These are phyloP conservation scores for Linurgus olivaceus DNA, from an alignment of 2,797 vertebrate species.

Conservation along the genomic window DNA sequence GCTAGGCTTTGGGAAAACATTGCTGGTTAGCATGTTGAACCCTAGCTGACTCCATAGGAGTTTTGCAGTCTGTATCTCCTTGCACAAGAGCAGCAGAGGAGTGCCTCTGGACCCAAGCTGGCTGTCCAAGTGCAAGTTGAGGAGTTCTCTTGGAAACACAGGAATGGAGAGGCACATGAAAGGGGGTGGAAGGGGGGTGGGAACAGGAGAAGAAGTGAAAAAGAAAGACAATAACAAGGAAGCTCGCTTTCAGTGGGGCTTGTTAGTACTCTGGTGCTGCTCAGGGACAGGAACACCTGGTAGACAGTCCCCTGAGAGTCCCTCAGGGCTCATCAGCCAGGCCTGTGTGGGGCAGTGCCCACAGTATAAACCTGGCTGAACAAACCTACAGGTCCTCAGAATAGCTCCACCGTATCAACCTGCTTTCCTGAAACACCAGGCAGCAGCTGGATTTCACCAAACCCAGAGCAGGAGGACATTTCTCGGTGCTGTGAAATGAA, in stretches of 20 bases:
- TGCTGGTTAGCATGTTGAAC: rapidly evolving
- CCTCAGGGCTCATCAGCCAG: background rate
- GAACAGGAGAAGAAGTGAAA: background rate
- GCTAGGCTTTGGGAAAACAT: background rate
- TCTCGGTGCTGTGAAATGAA: background rate
- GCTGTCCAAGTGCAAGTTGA: rapidly evolving
- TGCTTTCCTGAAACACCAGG: background rate
- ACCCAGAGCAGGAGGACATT: background rate
- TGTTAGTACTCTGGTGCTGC: background rate
- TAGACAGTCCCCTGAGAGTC: background rate
- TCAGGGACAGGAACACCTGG: rapidly evolving
- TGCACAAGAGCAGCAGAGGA: background rate
- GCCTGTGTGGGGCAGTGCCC: too few relatives aligned
- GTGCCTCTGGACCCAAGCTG: background rate
- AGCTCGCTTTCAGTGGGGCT: background rate
- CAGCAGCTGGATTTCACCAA: rapidly evolving
- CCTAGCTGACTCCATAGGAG: background rate
- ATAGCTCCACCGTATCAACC: rapidly evolving
- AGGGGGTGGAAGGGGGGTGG: background rate
- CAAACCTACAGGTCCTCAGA: background rate
- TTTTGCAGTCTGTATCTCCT: background rate
- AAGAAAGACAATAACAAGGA: background rate
- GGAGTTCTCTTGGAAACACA: background rate
- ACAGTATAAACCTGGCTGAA: rapidly evolving
- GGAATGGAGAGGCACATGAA: background rate